These are phyloP conservation scores for Gallinago stenura DNA, from an alignment of 2,797 vertebrate species.

Conservation along the genomic window DNA sequence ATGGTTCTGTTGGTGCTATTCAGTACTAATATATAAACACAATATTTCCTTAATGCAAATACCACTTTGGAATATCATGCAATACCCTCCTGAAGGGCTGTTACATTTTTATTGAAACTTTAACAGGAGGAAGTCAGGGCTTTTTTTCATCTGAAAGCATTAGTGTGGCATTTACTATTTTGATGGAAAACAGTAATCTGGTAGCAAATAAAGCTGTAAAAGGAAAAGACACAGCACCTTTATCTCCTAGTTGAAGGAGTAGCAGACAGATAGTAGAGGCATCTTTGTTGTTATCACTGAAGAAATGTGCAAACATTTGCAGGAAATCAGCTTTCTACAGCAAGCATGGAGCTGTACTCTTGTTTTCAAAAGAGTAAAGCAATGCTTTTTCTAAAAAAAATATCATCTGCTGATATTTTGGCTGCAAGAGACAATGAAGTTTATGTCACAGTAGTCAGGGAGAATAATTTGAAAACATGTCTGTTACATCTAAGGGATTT, in stretches of 20 bases:
- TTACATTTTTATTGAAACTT: not conserved
- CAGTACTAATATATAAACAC: not conserved
- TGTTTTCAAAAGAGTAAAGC: not conserved
- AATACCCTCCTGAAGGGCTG: not conserved
- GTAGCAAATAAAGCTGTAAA: not conserved
- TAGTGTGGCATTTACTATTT: not conserved
- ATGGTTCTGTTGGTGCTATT: not conserved
- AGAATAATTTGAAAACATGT: not conserved
- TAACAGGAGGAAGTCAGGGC: not conserved
- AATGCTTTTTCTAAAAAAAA: not conserved
- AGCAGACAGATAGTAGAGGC: not conserved
- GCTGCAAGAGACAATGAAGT: not conserved
- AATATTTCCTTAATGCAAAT: not conserved
- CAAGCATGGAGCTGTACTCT: not conserved
- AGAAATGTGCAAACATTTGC: not conserved
- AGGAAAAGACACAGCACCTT: not conserved
- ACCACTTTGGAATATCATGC: rapidly evolving
- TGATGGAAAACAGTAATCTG: not conserved
- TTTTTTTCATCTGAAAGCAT: not conserved
- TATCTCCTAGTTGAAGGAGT: not conserved
- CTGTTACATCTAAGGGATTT: not conserved
- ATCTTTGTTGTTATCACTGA: not conserved
- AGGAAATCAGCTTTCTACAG: not conserved
- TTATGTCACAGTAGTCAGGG: not conserved
- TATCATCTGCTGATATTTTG: not conserved